phyloP scores from a whole-genome alignment of 2,113 vertebrate species.

The Vidua macroura region DNA sequence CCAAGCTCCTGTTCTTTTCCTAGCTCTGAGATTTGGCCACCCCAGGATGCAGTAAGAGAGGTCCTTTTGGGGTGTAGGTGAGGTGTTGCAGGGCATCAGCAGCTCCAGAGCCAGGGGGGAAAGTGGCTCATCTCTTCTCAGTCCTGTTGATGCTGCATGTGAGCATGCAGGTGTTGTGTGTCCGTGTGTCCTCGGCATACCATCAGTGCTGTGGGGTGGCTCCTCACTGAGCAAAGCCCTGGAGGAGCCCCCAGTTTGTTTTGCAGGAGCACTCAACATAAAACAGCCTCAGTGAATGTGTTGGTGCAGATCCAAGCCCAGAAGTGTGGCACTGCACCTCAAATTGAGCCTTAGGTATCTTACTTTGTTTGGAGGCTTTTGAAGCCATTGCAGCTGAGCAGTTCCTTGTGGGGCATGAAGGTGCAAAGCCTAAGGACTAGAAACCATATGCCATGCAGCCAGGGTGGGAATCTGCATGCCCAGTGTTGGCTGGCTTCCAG shows the following conservation, averaged over 20 bases:
- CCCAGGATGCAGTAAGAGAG: not conserved
- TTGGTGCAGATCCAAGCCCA: not conserved
- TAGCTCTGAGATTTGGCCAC: not conserved
- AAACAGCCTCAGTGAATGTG: not conserved
- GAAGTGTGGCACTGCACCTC: not conserved
- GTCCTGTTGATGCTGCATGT: not conserved
- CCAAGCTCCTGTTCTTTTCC: not conserved
- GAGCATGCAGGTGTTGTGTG: rapidly evolving
- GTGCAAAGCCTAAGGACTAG: not conserved
- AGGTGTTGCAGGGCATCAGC: not conserved
- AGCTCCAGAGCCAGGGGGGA: not conserved
- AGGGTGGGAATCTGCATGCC: not conserved
- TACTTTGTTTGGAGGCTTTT: not conserved
- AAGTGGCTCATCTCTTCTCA: rapidly evolving
- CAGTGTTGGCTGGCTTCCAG: not conserved
- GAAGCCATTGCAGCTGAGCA: not conserved
- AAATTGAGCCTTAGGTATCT: not conserved
- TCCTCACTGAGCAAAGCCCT: not conserved
- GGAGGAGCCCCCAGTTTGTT: not conserved
- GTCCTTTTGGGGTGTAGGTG: not conserved
- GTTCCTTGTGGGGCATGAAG: not conserved
- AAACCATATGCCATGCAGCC: not conserved
- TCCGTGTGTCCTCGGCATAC: not conserved
- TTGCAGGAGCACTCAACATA: not conserved
- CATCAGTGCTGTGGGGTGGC: not conserved